Evolutionary conservation across 2,113 vertebrate species (phyloP).

Genomic region (Hypocryptadius cinnamomeus): DNA sequence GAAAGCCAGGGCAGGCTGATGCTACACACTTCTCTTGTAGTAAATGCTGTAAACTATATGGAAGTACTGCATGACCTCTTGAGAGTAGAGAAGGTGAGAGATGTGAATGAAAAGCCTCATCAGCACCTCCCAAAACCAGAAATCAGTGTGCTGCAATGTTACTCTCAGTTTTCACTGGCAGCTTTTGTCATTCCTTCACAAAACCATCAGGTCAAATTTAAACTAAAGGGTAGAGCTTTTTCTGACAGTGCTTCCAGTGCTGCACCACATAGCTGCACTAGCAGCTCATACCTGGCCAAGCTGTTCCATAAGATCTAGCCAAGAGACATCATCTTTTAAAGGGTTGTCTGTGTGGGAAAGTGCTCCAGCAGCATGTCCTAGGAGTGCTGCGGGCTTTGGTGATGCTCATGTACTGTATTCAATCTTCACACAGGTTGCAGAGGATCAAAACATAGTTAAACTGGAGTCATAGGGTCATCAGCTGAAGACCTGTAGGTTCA

Average conservation of each 20-base stretch:
- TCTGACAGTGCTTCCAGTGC: neutral
- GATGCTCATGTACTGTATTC: neutral
- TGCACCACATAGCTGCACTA: fast-evolving
- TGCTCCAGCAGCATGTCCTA: fast-evolving
- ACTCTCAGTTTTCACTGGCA: slow-evolving; percentile 14
- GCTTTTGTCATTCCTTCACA: neutral
- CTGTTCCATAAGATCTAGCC: neutral
- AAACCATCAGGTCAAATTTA: neutral
- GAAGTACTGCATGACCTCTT: neutral
- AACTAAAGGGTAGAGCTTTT: neutral
- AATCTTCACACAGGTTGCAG: neutral
- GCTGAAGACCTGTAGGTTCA: neutral
- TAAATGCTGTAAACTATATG: neutral
- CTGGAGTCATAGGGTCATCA: neutral
- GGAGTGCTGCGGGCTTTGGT: neutral
- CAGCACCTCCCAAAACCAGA: neutral
- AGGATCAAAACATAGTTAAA: neutral
- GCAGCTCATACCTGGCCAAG: neutral
- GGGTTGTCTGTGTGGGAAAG: neutral
- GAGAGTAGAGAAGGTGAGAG: slow-evolving; percentile 28
- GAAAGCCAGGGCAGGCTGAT: neutral
- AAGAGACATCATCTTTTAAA: neutral
- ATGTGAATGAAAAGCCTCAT: slow-evolving; percentile 18
- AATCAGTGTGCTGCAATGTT: neutral
- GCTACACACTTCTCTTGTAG: neutral